A percentile compares a stretch with the other conserved stretches of the same genome.
Conservation (phyloP, 2,797 vertebrate species). For the Muscicapa striata region DNA sequence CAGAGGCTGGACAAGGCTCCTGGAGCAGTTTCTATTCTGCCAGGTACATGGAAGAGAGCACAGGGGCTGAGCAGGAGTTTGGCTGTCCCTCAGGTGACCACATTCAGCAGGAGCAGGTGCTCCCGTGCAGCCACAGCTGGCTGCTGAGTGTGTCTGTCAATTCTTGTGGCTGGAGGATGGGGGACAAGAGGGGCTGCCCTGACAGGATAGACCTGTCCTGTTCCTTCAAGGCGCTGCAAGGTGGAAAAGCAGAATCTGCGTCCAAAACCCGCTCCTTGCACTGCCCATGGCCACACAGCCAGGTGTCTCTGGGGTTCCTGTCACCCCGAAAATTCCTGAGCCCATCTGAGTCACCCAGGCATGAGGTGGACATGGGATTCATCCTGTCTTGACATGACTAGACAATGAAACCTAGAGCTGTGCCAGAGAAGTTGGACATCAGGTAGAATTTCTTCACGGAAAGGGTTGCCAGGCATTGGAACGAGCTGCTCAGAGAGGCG, state of each 20-base stretch:
- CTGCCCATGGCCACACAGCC: background rate
- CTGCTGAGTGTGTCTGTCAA: background rate
- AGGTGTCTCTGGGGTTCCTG: background rate
- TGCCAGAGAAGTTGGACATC: background rate
- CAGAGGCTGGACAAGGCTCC: background rate
- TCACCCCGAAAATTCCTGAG: background rate
- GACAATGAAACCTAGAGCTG: background rate
- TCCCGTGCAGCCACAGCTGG: fast-evolving
- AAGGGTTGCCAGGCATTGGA: background rate
- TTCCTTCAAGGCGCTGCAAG: background rate
- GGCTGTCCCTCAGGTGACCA: background rate
- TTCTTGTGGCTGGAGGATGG: fast-evolving
- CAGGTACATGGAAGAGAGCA: background rate
- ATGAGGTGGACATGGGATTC: background rate
- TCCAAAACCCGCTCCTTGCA: fast-evolving
- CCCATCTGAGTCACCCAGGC: background rate
- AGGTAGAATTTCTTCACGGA: background rate
- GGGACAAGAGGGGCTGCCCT: background rate
- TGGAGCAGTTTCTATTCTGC: background rate
- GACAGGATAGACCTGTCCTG: too few species aligned
- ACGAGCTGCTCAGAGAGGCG: fast-evolving
- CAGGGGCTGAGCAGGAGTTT: fast-evolving
- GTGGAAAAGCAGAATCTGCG: background rate
- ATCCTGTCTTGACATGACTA: background rate
- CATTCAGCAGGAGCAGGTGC: fast-evolving